These are phyloP conservation scores for Acanthaster planci DNA, from an alignment of 35 echinoderm and acorn worm species.

Conservation along the genomic window DNA sequence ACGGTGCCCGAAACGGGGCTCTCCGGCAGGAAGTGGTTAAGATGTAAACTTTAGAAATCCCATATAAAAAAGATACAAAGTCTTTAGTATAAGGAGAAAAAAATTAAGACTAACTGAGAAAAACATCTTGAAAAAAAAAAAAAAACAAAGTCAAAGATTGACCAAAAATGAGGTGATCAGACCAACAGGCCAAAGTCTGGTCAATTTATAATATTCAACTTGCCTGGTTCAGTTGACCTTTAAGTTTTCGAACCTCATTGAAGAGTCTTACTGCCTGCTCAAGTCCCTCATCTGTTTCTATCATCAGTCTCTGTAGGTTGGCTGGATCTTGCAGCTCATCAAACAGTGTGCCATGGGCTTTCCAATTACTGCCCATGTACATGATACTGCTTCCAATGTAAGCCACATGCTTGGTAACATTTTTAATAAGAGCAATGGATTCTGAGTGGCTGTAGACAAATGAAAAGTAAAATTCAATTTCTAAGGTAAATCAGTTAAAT, in stretches of 20 bases:
- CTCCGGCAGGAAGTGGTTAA: no score
- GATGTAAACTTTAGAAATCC: no score
- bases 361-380: conserved; percentile 4
- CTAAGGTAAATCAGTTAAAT: no score
- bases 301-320: background rate
- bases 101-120: no score
- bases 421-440: background rate
- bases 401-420: background rate
- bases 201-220: background rate
- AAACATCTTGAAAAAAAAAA: no score
- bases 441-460: background rate
- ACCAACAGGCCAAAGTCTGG: no score
- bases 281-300: background rate
- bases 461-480: no score
- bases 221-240: background rate
- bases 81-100: no score
- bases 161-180: no score
- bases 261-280: background rate
- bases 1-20: no score
- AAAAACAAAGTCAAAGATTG: no score
- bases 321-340: background rate
- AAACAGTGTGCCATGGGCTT: background rate
- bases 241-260: background rate
- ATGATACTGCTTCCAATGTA: conserved; percentile 22
- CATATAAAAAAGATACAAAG: no score